Evolutionary conservation across 2,113 vertebrate species (phyloP), one percentile per base, ranked within the genome.

Genomic region (Cryptomyrus ogoouensis): DNA sequence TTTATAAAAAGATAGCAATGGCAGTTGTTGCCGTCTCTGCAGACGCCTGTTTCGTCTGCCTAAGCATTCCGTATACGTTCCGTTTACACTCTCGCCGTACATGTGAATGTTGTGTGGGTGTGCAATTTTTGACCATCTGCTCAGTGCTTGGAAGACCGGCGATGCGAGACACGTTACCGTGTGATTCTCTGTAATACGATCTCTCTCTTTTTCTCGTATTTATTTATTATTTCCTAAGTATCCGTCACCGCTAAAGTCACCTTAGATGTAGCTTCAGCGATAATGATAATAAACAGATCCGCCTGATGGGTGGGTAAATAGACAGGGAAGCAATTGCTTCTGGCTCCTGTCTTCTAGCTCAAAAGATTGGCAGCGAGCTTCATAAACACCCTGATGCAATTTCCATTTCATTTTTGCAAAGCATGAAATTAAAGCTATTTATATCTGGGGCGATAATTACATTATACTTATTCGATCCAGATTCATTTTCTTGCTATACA

Each of bases 351-450:
- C 92, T 94, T 91, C 83, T 92, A 93, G 91, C 87, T 83, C 92
- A 93, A 91, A 66, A 93, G 91, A 92, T 90, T 93, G 93, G 93
- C 91, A 90, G 93, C 92, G 91, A 93, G 93, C 94, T 94, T 77
- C 89, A 94, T 95, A 95, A 95, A 95, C 94, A 93, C 92, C 62
- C 90, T 90, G 52, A 93, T 70, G 92, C 91, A 93, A 94, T 94
- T 95, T 94, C 92, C 94, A 95, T 94, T 94, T 94, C 90, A 93
- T 95, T 95, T 95, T 94, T 90, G 88, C 92, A 95, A 95, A 95
- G 94, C 94, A 95, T 96, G 94, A 95, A 95, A 96, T 96, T 92
- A 95, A 95, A 95, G 93, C 95, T 95, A 94, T 94, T 95, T 95
- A 94, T 95, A 95, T 94, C 94, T 92, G 90, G 91, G 86, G 90